Evolutionary conservation across 2,113 vertebrate species (phyloP), one percentile per base, ranked within the genome.

Genomic region (Podarcis muralis): DNA sequence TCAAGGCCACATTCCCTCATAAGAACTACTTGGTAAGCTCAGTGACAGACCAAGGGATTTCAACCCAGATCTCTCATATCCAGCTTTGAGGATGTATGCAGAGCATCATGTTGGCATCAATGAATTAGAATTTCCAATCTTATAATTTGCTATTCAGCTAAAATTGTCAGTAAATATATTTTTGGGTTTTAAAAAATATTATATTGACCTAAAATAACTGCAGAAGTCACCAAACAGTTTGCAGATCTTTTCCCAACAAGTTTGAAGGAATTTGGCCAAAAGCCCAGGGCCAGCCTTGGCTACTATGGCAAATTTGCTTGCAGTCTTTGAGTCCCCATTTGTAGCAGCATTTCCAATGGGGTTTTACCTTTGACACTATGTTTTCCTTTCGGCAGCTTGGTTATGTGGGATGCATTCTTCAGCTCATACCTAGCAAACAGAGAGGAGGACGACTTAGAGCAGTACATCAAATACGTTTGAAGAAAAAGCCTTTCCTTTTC

Each of bases 281-380:
- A 18, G 59, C 8, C 16, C 40, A 48, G 40, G 13, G 6, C 15
- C 59, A 78, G 16, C 57, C 27, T 32, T 74, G 68, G 9, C n/a
- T 48, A 53, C 18, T 16, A 65, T 27, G 27, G 23, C 35, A 87
- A 76, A 16, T 27, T 74, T 20, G n/a, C 71, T 72, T 72, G 71
- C 2, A 15, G 13, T n/a, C 72, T 32, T 16, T 74, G 72, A 35
- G 77, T 27, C 18, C 30, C 1, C 8, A 35, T 83, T 72, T n/a
- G 18, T 27, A 80, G n/a, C 5, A 30, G 4, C n/a, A 87, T 81
- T 87, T 84, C 40, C 35, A 81, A 1, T 3, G 37, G 85, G 79
- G n/a, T 62, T 81, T 96, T 96, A 99, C 99, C 99, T 98, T 99
- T 99, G 85, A 99, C 99, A 76, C 99, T 99, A 96, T 99, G 99